Conservation (phyloP, 2,888 invertebrate species). For the Stenolophus ochropezus region DNA sequence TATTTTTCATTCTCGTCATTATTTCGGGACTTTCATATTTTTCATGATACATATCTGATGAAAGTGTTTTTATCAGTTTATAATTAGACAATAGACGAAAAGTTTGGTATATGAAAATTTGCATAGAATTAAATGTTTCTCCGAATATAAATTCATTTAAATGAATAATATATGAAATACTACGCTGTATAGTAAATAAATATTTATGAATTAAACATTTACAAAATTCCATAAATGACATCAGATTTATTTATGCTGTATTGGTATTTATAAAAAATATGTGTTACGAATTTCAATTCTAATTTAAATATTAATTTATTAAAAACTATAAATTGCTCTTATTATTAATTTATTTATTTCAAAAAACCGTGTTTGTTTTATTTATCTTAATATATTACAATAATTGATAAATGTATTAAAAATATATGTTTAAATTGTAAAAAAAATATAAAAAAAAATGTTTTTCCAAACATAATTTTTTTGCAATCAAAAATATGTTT, state of each 20-base stretch:
- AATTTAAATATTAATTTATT: background rate
- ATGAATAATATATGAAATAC: constrained; percentile 4
- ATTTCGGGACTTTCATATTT: constrained; percentile 26
- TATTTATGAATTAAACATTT: background rate
- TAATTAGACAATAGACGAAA: constrained; percentile 12
- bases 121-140: background rate
- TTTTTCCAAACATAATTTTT: too few species aligned
- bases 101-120: background rate
- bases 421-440: too few species aligned
- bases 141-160: background rate
- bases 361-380: too few species aligned
- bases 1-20: background rate
- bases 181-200: background rate
- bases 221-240: background rate
- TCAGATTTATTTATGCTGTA: background rate
- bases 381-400: too few species aligned
- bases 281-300: background rate
- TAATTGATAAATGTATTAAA: too few species aligned
- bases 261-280: background rate
- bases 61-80: background rate
- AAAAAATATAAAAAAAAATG: too few species aligned
- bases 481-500: too few species aligned
- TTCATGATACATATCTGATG: constrained; percentile 22
- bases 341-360: too few species aligned
- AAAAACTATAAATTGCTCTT: too few species aligned